phyloP scores from a whole-genome alignment of 2,888 invertebrate species.

The Ennomos quercinarius region DNA sequence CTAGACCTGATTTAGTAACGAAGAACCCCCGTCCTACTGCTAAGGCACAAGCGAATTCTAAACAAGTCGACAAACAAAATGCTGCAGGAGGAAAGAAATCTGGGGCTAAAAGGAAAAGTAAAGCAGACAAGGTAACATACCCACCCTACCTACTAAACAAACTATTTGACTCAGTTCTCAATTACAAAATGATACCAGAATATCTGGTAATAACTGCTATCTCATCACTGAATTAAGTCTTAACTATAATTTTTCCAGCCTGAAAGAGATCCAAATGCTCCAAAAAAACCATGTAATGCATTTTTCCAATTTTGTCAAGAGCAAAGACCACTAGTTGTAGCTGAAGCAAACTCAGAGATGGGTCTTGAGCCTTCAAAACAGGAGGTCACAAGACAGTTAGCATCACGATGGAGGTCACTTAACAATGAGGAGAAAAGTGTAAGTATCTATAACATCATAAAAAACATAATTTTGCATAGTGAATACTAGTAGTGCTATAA shows the following conservation, averaged over 20 bases:
- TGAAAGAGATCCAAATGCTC: slow-evolving; percentile 89
- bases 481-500: too few species aligned
- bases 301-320: slow-evolving; percentile 93
- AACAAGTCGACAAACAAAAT: slow-evolving; percentile 69
- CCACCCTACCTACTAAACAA: too few species aligned
- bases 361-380: slow-evolving; percentile 90
- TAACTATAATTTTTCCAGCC: slow-evolving; percentile 53
- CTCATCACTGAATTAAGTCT: background rate
- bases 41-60: slow-evolving; percentile 59
- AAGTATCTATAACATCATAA: slow-evolving; percentile 36
- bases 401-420: slow-evolving; percentile 90
- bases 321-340: slow-evolving; percentile 90
- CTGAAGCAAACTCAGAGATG: slow-evolving; percentile 86
- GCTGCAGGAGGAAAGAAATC: slow-evolving; percentile 67
- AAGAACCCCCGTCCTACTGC: slow-evolving; percentile 54
- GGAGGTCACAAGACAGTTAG: slow-evolving; percentile 90
- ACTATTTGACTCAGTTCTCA: too few species aligned
- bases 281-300: slow-evolving; percentile 92
- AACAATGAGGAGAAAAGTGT: slow-evolving; percentile 90
- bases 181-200: too few species aligned
- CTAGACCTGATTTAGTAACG: slow-evolving; percentile 64
- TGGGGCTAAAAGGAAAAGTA: slow-evolving; percentile 85
- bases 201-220: too few species aligned
- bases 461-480: too few species aligned
- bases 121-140: slow-evolving; percentile 82